Conservation (phyloP, 2,888 invertebrate species). For the Acleris emargana region DNA sequence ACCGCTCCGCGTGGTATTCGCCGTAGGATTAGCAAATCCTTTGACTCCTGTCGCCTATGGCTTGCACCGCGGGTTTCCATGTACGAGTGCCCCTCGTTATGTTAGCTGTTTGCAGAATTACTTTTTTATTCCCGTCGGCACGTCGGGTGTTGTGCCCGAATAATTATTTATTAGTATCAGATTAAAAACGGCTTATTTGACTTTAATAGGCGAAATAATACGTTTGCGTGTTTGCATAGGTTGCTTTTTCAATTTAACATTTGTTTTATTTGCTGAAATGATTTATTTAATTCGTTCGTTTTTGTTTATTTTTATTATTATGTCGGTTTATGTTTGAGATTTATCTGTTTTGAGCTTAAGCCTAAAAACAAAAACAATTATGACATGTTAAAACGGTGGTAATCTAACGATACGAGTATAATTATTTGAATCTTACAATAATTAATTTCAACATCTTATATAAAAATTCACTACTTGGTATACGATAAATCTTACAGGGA, state of each 20-base stretch:
- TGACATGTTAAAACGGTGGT: no score
- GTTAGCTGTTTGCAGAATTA: slow-evolving; percentile 55
- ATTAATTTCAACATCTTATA: no score
- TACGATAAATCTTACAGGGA: no score
- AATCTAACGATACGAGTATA: no score
- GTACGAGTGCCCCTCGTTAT: slow-evolving; percentile 54
- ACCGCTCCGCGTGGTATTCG: no score
- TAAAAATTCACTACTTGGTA: no score
- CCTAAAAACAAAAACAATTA: no score
- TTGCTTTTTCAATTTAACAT: not conserved
- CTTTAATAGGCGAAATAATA: slow-evolving; percentile 24
- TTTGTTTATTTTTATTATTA: not conserved
- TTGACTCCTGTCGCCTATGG: slow-evolving; percentile 27
- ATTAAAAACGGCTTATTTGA: slow-evolving; percentile 34
- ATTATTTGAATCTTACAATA: no score
- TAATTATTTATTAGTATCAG: slow-evolving; percentile 36
- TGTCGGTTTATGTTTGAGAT: no score
- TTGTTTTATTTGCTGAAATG: not conserved
- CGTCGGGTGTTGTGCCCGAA: slow-evolving; percentile 48
- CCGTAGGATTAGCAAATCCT: not conserved
- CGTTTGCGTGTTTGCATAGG: not conserved
- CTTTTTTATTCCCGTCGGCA: slow-evolving; percentile 52
- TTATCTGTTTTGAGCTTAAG: no score
- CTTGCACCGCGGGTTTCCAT: slow-evolving; percentile 41
- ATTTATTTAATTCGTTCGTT: not conserved